Evolutionary conservation across 2,113 vertebrate species (phyloP).

Genomic region (Tetrax tetrax): DNA sequence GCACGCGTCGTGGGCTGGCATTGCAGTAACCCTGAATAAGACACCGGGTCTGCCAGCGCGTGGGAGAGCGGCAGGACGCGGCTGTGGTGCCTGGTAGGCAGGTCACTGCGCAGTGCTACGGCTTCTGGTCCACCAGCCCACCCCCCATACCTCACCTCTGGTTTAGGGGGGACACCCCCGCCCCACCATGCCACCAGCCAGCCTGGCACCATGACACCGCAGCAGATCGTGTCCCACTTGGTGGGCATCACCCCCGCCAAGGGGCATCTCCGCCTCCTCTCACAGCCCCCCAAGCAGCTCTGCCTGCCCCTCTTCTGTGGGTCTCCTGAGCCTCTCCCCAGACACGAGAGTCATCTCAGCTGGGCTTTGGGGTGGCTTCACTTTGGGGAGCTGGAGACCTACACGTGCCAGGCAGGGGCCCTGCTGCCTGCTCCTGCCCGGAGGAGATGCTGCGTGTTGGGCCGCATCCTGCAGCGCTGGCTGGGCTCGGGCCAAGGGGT

Average conservation of each 20-base stretch:
- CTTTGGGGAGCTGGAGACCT: neutral
- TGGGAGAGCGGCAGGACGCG: neutral
- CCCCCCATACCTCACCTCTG: neutral
- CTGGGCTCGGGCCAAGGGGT: neutral
- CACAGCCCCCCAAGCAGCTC: neutral
- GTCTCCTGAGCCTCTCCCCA: neutral
- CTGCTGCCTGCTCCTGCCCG: neutral
- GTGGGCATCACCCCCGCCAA: neutral
- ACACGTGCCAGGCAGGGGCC: neutral
- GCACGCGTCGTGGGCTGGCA: fast-evolving
- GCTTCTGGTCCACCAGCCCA: neutral
- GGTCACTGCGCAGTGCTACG: fast-evolving
- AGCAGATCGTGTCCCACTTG: fast-evolving
- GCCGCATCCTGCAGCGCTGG: neutral
- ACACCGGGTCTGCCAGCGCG: fast-evolving
- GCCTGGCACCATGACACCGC: neutral
- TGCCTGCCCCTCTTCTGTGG: neutral
- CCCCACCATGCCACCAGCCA: neutral
- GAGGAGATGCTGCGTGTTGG: neutral
- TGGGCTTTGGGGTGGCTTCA: fast-evolving
- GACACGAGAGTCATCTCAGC: neutral
- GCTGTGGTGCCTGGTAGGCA: fast-evolving
- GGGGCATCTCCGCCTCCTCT: neutral
- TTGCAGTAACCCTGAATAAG: neutral
- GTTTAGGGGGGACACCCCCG: neutral